These are phyloP conservation scores for Diloba caeruleocephala DNA, from an alignment of 2,888 invertebrate genomes.

Conservation along the genomic window DNA sequence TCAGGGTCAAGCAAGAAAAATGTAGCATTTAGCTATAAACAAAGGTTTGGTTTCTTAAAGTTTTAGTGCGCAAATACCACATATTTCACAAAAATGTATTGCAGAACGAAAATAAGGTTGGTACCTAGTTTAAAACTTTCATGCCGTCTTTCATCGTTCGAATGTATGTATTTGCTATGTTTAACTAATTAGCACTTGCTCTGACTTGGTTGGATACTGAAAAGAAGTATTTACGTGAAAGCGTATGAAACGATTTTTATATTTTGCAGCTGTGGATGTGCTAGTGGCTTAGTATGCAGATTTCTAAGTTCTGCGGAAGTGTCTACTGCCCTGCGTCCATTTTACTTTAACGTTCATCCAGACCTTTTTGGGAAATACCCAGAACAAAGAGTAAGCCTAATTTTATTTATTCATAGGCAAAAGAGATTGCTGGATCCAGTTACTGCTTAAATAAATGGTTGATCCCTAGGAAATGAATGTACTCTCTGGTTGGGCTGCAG, in stretches of 20 bases:
- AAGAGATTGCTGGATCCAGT: neutral
- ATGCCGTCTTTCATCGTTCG: too few relatives aligned
- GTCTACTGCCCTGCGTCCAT: conserved; percentile 96
- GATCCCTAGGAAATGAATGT: neutral
- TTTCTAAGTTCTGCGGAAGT: conserved; percentile 94
- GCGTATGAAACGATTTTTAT: neutral
- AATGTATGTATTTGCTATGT: neutral
- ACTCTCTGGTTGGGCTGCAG: neutral
- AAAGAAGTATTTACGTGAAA: conserved; percentile 3
- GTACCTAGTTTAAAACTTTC: conserved; percentile 16
- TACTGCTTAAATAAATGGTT: neutral
- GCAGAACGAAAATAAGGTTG: conserved; percentile 79
- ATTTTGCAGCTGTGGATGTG: conserved; percentile 62
- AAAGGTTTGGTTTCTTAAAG: conserved; percentile 15
- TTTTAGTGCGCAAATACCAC: conserved; percentile 57
- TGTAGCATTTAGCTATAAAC: conserved; percentile 35
- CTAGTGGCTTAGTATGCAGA: conserved; percentile 70
- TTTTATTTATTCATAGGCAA: too few relatives aligned
- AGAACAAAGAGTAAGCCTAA: conserved; percentile 92
- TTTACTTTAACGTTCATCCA: conserved; percentile 98
- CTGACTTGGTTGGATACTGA: neutral
- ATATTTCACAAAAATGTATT: conserved; percentile 73
- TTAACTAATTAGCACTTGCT: neutral
- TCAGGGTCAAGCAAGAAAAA: conserved; percentile 51
- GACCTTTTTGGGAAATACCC: conserved; percentile 98